Conservation (phyloP, 2,888 invertebrate species). For the Himalopsyche tibetana region DNA sequence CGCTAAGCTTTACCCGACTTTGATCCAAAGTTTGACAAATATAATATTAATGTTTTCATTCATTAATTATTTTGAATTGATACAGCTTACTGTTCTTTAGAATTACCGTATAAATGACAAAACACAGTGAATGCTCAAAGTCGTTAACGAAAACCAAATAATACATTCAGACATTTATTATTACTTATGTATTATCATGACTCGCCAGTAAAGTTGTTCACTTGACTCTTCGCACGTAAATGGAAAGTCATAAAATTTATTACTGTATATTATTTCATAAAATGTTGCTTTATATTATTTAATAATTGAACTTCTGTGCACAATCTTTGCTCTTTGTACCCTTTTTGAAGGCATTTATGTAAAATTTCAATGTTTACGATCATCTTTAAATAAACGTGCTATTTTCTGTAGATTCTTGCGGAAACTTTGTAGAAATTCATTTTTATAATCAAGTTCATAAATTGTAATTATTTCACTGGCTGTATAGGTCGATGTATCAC, state of each 20-base stretch:
- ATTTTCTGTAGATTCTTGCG: too few relatives aligned
- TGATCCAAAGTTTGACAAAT: too few relatives aligned
- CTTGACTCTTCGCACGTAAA: not conserved
- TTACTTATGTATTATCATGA: not conserved
- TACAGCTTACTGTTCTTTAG: not conserved
- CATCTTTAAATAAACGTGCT: too few relatives aligned
- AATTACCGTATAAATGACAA: not conserved
- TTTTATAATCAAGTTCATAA: too few relatives aligned
- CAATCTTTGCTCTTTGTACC: not conserved
- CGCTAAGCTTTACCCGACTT: too few relatives aligned
- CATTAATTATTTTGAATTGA: not conserved
- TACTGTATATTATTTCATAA: not conserved
- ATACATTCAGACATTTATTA: not conserved
- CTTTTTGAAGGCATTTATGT: too few relatives aligned
- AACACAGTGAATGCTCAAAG: not conserved
- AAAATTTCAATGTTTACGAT: too few relatives aligned
- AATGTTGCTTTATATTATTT: not conserved
- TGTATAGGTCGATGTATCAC: too few relatives aligned
- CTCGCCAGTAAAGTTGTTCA: conserved; percentile 13
- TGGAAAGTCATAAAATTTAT: not conserved
- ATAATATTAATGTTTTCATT: not conserved
- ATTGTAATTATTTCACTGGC: too few relatives aligned
- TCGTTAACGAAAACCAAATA: not conserved
- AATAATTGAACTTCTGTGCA: not conserved
- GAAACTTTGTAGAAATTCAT: too few relatives aligned